Evolutionary conservation across 2,113 vertebrate species (phyloP), one percentile per base, ranked within the genome.

Genomic region (Gobiocypris rarus): DNA sequence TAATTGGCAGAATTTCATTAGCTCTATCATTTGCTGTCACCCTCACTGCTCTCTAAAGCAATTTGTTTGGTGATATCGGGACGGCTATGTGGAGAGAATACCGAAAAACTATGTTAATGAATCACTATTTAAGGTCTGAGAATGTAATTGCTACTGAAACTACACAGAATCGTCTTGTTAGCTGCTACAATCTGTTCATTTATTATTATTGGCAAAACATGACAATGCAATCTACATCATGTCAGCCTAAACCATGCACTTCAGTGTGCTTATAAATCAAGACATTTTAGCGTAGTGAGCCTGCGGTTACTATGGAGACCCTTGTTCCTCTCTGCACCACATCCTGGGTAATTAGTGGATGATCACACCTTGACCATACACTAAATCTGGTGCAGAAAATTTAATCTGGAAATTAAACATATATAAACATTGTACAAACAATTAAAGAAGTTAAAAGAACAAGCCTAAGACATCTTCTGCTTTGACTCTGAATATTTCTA

Each of bases 381-480:
- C 48, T 24, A 54, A 50, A 67, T 80, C 9, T 31, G 79, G 11
- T 56, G 31, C 7, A 34, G 31, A 56, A 81, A 81, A 81, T 69
- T 6, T 7, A 69, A 81, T 81, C 22, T 41, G 19, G 7, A n/a
- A 81, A 70, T 69, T n/a, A 52, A 24, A 45, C 6, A 9, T n/a
- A 69, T 52, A 48, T 70, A 70, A 81, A 81, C 67, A 80, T 81
- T 70, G n/a, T n/a, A 56, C 5, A 70, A 52, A 81, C 79, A 70
- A 70, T 56, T 34, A 52, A 43, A 34, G 59, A 67, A 8, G 43
- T 67, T 48, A 10, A 43, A 28, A 19, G 58, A 79, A 52, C 61
- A 50, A 19, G 31, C 31, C 10, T 19, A 54, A 54, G 22, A 38
- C 58, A 77, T 17, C 31, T 52, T 58, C 15, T 52, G 45, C 45